Evolutionary conservation across 2,797 vertebrate genomes (phyloP).

Genomic region (Sebastes aleutianus): DNA sequence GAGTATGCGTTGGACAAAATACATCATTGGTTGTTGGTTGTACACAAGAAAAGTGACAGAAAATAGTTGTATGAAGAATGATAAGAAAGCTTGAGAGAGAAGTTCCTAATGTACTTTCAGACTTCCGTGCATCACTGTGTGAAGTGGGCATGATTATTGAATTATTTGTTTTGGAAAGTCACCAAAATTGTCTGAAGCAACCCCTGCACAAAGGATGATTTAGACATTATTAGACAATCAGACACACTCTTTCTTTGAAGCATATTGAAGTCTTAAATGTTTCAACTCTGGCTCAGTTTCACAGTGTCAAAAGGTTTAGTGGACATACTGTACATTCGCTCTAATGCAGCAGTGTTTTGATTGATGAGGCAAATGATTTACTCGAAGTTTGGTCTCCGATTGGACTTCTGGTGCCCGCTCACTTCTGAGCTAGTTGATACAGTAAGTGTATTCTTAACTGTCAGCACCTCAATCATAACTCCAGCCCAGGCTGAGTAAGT

Average conservation of each 20-base stretch:
- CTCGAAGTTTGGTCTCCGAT: not conserved
- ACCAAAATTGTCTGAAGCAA: not conserved
- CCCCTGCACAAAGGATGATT: not conserved
- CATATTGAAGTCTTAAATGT: not conserved
- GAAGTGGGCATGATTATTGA: not conserved
- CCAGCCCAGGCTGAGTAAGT: constrained; percentile 45
- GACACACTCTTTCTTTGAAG: not conserved
- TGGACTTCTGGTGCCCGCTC: not conserved
- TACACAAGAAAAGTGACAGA: not conserved
- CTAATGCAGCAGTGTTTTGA: not conserved
- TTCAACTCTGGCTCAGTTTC: not conserved
- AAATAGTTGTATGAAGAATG: not conserved
- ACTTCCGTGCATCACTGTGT: no score
- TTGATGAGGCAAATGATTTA: constrained; percentile 14
- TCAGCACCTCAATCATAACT: constrained; percentile 35
- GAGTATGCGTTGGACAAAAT: not conserved
- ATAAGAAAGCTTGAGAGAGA: not conserved
- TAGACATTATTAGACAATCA: not conserved
- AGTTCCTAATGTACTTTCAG: not conserved
- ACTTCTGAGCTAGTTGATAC: constrained; percentile 8
- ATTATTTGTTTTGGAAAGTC: not conserved
- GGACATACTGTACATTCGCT: not conserved
- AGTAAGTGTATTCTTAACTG: constrained; percentile 21
- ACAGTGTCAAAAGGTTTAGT: not conserved
- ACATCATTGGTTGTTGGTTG: not conserved